Conservation (phyloP, 2,113 vertebrate genomes). For the Lonchura striata region DNA sequence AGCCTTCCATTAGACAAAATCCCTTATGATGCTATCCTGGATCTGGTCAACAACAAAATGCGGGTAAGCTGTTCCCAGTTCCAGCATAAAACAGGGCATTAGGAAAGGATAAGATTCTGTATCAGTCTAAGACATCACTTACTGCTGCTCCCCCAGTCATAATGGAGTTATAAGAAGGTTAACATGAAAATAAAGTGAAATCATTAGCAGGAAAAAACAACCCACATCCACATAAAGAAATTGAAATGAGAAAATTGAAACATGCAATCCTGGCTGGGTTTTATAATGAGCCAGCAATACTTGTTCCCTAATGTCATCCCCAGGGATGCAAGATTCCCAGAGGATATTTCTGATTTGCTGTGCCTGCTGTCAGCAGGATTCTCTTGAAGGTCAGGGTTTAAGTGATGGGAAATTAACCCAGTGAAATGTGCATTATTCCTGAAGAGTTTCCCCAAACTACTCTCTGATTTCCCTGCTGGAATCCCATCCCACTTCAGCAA, state of each 20-base stretch:
- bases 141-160: constrained; percentile 9
- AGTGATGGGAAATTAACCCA: background rate
- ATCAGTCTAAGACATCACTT: constrained; percentile 38
- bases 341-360: background rate
- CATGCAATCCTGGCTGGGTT: background rate
- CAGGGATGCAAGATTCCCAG: background rate
- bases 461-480: background rate
- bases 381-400: background rate
- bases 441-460: background rate
- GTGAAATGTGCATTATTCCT: background rate
- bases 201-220: background rate
- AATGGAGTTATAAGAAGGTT: constrained; percentile 67
- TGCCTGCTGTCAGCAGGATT: background rate
- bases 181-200: constrained; percentile 45
- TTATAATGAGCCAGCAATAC: background rate
- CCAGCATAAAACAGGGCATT: constrained; percentile 12
- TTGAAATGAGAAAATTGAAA: background rate
- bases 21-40: constrained; percentile 89
- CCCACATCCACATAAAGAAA: background rate
- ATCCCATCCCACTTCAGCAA: background rate
- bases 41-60: constrained; percentile 97
- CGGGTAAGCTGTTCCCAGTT: constrained; percentile 74
- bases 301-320: background rate
- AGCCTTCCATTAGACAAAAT: constrained; percentile 89
- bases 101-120: constrained; percentile 21